Evolutionary conservation across 1,140 invertebrate species (phyloP).

Genomic region (Oryctes rhinoceros): DNA sequence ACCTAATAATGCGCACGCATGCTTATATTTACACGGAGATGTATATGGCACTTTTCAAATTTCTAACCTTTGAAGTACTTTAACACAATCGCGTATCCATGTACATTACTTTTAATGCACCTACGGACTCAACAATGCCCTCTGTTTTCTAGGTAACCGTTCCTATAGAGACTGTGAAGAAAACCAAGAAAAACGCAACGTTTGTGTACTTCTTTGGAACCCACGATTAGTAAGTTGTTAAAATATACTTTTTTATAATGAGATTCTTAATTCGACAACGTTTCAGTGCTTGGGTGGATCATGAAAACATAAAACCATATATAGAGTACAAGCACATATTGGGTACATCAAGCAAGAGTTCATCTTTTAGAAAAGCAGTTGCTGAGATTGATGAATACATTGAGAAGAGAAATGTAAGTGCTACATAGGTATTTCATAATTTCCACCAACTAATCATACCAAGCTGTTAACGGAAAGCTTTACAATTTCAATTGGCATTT

Average conservation of each 20-base stretch:
- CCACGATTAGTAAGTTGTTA: constrained; percentile 90
- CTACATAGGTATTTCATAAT: not conserved
- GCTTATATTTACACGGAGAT: constrained; percentile 24
- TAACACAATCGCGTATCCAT: not conserved
- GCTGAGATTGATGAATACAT: constrained; percentile 87
- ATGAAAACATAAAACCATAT: constrained; percentile 85
- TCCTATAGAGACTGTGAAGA: constrained; percentile 73
- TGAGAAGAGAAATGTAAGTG: constrained; percentile 71
- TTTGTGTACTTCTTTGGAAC: constrained; percentile 91
- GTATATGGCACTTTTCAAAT: constrained; percentile 41
- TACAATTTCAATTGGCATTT: constrained; percentile 21
- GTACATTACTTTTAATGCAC: not conserved
- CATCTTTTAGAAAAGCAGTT: constrained; percentile 84
- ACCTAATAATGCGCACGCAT: constrained; percentile 48
- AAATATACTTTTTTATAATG: not conserved
- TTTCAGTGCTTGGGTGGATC: constrained; percentile 90
- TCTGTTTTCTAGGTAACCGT: constrained; percentile 16
- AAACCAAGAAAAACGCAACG: constrained; percentile 70
- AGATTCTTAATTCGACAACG: constrained; percentile 39
- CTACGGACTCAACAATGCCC: not conserved
- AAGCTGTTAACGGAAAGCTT: not conserved
- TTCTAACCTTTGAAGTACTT: constrained; percentile 44
- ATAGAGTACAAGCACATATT: constrained; percentile 82
- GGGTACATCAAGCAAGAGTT: constrained; percentile 79
- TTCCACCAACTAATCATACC: not conserved